Base-by-base conservation (phyloP, 1,140 invertebrate species). In the Aradophagus sp. region DNA sequence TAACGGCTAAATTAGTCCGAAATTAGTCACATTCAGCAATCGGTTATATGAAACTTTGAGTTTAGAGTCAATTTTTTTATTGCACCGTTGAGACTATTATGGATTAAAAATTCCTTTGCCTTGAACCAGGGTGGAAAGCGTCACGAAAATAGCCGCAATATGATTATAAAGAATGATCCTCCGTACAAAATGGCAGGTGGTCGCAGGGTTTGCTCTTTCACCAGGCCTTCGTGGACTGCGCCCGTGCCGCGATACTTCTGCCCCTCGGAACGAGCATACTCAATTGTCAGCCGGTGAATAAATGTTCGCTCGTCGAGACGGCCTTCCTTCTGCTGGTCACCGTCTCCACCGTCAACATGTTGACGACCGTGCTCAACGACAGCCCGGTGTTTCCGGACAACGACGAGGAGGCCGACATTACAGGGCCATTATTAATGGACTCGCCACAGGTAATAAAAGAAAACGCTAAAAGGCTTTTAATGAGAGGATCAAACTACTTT, bases 341-440 rank as follows among this genome's bases (percentile, higher is more conserved):
- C 17, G 93, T 95, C 13, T 94, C 94, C 11, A 95, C 93, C 1
- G 93, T 96, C 76, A 96, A 96, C 85, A 93, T 96, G 90, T 88
- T 96, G 61, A 96, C 94, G 10, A 94, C 94, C 10, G 92, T 96
- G 1, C 88, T 96, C 31, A 96, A 96, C 84, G 94, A 96, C 83
- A 94, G 93, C 39, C 94, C 94, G 4, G 91, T 95, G 35, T 92
- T 95, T 78, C 93, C 93, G 1, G 91, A 93, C 68, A 91, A 91
- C 72, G 90, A 92, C 65, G 90, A 91, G 47, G 90, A 91, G 61
- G 87, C 87, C 10, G 90, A 90, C 75, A 84, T 90, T 35, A 88
- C 89, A 1, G 89, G 90, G 1, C 91, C 91, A 1, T 81, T 92
- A 41, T 86, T 94, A 32, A 90, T 93, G 89, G 93, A 94, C 79